Percentiles rank a stretch among this genome's conserved stretches.
These are phyloP conservation scores for Leptinotarsa peninsularis DNA, from an alignment of 2,888 invertebrate species.

Conservation along the genomic window DNA sequence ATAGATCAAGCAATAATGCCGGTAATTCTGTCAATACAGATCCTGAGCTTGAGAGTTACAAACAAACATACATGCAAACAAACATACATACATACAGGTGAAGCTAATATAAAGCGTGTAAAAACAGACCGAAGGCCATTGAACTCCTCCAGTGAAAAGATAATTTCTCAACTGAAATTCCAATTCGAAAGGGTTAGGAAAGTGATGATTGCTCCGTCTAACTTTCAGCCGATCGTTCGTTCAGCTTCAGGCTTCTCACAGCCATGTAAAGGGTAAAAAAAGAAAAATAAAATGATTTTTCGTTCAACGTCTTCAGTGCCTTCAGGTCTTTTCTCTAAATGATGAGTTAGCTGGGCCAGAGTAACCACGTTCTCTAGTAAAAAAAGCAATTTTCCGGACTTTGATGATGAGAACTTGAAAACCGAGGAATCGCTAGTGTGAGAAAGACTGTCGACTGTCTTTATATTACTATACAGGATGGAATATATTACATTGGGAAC, in stretches of 20 bases:
- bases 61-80: too few species aligned
- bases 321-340: neutral
- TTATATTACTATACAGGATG: too few species aligned
- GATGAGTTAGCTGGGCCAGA: neutral
- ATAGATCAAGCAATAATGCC: too few species aligned
- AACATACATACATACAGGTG: too few species aligned
- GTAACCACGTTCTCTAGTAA: neutral
- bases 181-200: neutral
- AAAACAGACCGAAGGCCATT: neutral
- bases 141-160: neutral
- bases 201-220: neutral
- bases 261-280: neutral
- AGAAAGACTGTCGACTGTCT: too few species aligned
- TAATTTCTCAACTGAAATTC: constrained; percentile 14
- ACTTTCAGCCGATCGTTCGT: neutral
- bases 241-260: neutral
- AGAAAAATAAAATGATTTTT: neutral
- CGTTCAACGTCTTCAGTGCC: neutral
- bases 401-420: constrained; percentile 8
- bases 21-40: too few species aligned
- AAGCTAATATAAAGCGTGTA: too few species aligned
- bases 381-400: constrained; percentile 4
- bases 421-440: neutral
- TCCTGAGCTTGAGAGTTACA: too few species aligned
- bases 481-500: too few species aligned